phyloP scores from a whole-genome alignment of 2,888 invertebrate species.

The Ceraclea dissimilis region DNA sequence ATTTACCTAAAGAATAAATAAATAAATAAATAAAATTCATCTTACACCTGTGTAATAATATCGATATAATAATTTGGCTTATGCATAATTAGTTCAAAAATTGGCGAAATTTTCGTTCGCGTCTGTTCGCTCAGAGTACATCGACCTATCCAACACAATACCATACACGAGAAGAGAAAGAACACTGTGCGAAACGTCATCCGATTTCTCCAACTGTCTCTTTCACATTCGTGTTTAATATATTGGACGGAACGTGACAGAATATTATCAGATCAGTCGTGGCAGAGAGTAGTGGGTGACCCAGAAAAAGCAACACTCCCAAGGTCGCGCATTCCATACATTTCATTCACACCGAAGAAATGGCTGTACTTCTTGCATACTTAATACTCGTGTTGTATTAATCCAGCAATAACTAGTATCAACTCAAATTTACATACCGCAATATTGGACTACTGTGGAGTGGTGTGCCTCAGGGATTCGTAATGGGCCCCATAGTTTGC shows the following conservation, averaged over 20 bases:
- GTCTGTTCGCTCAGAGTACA: not conserved
- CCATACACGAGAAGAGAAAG: not conserved
- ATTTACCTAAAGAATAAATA: too few relatives aligned
- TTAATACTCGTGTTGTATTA: not conserved
- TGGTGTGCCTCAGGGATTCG: not conserved
- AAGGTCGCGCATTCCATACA: conserved; percentile 26
- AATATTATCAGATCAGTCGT: not conserved
- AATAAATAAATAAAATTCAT: too few relatives aligned
- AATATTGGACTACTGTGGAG: too few relatives aligned
- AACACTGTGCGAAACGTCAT: not conserved
- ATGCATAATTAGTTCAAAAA: not conserved
- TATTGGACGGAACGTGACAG: not conserved
- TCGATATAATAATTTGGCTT: too few relatives aligned
- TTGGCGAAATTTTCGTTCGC: not conserved
- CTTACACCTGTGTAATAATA: too few relatives aligned
- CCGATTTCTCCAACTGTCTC: conserved; percentile 1
- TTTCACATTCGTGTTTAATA: not conserved
- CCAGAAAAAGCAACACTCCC: conserved; percentile 19
- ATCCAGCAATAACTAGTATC: not conserved
- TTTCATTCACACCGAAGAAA: conserved; percentile 25
- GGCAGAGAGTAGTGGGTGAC: conserved; percentile 9
- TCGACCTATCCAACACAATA: not conserved
- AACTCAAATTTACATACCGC: too few relatives aligned
- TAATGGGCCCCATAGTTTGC: not conserved
- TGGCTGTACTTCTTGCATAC: conserved; percentile 6